Conservation (phyloP, 2,888 invertebrate species). For the Vanessa cardui region DNA sequence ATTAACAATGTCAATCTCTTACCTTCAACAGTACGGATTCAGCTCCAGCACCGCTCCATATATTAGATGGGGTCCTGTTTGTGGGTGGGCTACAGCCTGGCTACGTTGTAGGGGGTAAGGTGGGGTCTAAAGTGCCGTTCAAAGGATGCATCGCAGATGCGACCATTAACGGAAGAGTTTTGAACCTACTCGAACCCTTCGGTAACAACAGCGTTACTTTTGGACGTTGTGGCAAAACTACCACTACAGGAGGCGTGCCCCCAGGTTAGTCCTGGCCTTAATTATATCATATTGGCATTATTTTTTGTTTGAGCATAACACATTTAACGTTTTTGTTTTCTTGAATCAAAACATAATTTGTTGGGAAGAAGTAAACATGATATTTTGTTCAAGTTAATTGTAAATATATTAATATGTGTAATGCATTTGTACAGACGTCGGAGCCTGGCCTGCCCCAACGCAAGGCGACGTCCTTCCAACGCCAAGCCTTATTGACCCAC, state of each 20-base stretch:
- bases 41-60: slow-evolving; percentile 83
- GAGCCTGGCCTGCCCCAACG: slow-evolving; percentile 48
- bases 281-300: no score
- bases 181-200: slow-evolving; percentile 65
- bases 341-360: neutral
- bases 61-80: slow-evolving; percentile 88
- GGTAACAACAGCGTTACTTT: slow-evolving; percentile 62
- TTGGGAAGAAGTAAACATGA: no score
- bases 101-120: slow-evolving; percentile 78
- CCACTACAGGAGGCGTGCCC: slow-evolving; percentile 64
- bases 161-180: slow-evolving; percentile 89
- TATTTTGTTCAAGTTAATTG: neutral
- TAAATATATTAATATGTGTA: neutral
- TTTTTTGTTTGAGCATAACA: no score
- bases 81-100: slow-evolving; percentile 92
- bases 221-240: slow-evolving; percentile 61
- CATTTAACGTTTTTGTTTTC: no score
- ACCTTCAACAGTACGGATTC: slow-evolving; percentile 71
- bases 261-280: slow-evolving; percentile 52
- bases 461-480: slow-evolving; percentile 55
- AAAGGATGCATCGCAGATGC: slow-evolving; percentile 97
- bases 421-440: slow-evolving; percentile 44
- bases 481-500: slow-evolving; percentile 43
- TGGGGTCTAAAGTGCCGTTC: slow-evolving; percentile 86
- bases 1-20: no score